These are phyloP conservation scores for Aselliscus stoliczkanus DNA, from an alignment of 2,797 vertebrate species.

Conservation along the genomic window DNA sequence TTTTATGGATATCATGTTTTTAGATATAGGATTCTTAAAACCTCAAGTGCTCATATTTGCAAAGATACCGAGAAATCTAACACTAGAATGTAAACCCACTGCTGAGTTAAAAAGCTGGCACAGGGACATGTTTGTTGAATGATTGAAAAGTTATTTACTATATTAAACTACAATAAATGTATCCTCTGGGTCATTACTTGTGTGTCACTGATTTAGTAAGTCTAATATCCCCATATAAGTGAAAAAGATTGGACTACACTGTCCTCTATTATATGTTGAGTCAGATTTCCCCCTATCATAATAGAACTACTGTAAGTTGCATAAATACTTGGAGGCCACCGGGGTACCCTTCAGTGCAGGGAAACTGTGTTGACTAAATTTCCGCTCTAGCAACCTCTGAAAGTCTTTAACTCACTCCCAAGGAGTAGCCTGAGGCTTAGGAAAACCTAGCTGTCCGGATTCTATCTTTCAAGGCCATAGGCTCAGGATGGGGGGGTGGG, in stretches of 20 bases:
- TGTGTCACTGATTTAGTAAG: background rate
- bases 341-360: background rate
- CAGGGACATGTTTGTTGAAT: background rate
- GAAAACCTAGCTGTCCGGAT: background rate
- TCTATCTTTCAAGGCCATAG: slow-evolving; percentile 37
- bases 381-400: background rate
- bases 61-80: background rate
- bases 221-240: background rate
- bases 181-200: background rate
- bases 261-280: background rate
- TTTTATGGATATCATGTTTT: background rate
- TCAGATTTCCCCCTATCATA: background rate
- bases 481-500: slow-evolving; percentile 62
- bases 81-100: background rate
- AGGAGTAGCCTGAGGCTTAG: background rate
- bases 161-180: background rate
- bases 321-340: background rate
- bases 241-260: background rate
- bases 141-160: background rate
- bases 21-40: background rate
- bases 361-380: background rate
- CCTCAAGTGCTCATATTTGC: background rate
- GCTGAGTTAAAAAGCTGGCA: background rate
- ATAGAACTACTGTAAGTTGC: background rate
- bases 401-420: background rate